Base-by-base conservation (phyloP, 2,797 vertebrate species). In the Schizothorax lantsangensis region DNA sequence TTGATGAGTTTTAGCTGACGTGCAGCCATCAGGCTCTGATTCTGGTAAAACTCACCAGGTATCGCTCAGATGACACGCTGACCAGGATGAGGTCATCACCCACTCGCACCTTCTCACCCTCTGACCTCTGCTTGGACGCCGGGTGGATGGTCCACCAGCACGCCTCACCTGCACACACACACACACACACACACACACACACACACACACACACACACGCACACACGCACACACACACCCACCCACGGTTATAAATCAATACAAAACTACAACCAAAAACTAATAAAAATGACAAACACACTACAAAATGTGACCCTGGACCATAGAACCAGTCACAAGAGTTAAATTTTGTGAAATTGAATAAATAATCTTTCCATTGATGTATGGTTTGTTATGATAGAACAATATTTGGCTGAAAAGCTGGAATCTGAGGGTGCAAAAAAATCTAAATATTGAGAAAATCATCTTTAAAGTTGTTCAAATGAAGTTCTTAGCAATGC, bases 91-190 rank as follows among this genome's bases (percentile, higher is more conserved):
- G 96, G 90, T 99, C 98, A 90, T 99, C 98, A 87, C 98, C 98
- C 43, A 98, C 98, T 36, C 98, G 94, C 0, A 99, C 97, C 93
- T 99, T 99, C 92, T 99, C 98, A 83, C 98, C 98, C 92, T 99
- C 98, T 5, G 98, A 99, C 80, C 98, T 94, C 88, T 99, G 98
- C 91, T 99, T 99, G 38, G 98, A 99, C 77, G 98, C 98, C 21
- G 98, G 98, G 90, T 99, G 98, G 87, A 99, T 99, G 54, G 97
- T 99, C 98, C 98, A 99, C 98, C 98, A 99, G 89, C 98, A 99
- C 1, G 98, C 97, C 88, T 98, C 98, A 3, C 98, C 97, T 98
- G 83, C 36, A 90, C 59, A 88, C 68, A 91, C 81, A 89, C 26
- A 89, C 47, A 90, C 38, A 90, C 45, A 86, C 54, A 47, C 47